Evolutionary conservation across 1,140 invertebrate genomes (phyloP).

Genomic region (Achroia grisella): DNA sequence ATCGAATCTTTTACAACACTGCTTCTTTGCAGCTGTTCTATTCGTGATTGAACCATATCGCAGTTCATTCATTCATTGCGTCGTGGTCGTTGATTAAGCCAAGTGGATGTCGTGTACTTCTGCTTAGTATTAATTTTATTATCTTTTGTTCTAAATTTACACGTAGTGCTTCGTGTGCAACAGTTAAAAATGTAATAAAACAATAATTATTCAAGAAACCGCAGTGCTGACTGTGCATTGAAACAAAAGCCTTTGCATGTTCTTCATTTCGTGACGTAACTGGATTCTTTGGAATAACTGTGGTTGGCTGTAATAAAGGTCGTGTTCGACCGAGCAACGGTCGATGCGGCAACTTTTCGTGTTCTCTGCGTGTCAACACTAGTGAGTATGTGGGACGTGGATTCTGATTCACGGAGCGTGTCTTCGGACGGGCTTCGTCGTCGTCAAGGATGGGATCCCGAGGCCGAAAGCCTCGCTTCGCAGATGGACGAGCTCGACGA

Average conservation of each 20-base stretch:
- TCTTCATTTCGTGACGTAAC: slow-evolving; percentile 61
- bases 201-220: background rate
- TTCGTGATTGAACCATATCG: no score
- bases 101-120: no score
- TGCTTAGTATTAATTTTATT: no score
- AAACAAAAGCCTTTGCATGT: slow-evolving; percentile 31
- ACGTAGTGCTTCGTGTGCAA: background rate
- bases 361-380: slow-evolving; percentile 22
- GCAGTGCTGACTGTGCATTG: background rate
- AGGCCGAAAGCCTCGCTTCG: slow-evolving; percentile 73
- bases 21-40: slow-evolving; percentile 49
- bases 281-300: slow-evolving; percentile 50
- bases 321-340: slow-evolving; percentile 14
- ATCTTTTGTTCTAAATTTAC: background rate
- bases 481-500: slow-evolving; percentile 73
- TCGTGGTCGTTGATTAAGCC: no score
- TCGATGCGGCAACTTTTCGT: slow-evolving; percentile 33
- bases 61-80: slow-evolving; percentile 16
- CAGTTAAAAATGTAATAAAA: no score
- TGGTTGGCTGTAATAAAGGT: slow-evolving; percentile 33
- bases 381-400: slow-evolving; percentile 60
- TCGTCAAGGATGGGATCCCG: slow-evolving; percentile 75
- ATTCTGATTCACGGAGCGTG: slow-evolving; percentile 61
- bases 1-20: slow-evolving; percentile 31
- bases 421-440: slow-evolving; percentile 72